Percentiles rank a stretch among this genome's conserved stretches.
These are phyloP conservation scores for Parasteatoda lunata DNA, from an alignment of 2,888 invertebrate genomes.

Conservation along the genomic window DNA sequence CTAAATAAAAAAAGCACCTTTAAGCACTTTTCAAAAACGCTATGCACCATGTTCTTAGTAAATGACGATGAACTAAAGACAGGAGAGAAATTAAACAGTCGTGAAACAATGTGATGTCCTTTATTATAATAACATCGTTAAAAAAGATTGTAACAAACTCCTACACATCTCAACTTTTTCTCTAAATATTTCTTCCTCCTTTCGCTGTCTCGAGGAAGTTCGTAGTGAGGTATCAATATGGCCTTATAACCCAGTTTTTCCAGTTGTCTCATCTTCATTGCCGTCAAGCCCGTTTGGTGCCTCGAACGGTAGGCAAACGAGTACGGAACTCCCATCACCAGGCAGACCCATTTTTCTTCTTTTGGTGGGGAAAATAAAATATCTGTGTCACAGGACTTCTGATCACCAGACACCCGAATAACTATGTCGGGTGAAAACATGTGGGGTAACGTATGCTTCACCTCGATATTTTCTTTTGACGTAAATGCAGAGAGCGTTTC, in stretches of 20 bases:
- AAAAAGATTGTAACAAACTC: neutral
- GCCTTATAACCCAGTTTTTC: constrained; percentile 47
- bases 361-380: constrained; percentile 34
- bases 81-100: too few species aligned
- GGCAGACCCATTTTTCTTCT: constrained; percentile 23
- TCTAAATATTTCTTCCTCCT: constrained; percentile 23
- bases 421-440: constrained; percentile 49
- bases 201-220: constrained; percentile 1
- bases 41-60: too few species aligned
- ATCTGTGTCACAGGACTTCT: constrained; percentile 5
- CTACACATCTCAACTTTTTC: constrained; percentile 5
- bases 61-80: too few species aligned
- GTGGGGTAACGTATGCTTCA: constrained; percentile 56
- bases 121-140: too few species aligned
- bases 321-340: constrained; percentile 12
- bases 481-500: constrained; percentile 4
- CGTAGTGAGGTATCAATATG: constrained; percentile 22
- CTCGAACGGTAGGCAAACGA: constrained; percentile 40
- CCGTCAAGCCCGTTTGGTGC: constrained; percentile 12
- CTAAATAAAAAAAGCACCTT: too few species aligned
- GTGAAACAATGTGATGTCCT: too few species aligned
- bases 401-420: neutral
- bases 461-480: constrained; percentile 1
- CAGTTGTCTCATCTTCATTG: constrained; percentile 52
- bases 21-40: too few species aligned